Percentiles rank a stretch among this genome's conserved stretches.
phyloP scores from a whole-genome alignment of 1,140 invertebrate genomes.

The Schmidtea mediterranea region DNA sequence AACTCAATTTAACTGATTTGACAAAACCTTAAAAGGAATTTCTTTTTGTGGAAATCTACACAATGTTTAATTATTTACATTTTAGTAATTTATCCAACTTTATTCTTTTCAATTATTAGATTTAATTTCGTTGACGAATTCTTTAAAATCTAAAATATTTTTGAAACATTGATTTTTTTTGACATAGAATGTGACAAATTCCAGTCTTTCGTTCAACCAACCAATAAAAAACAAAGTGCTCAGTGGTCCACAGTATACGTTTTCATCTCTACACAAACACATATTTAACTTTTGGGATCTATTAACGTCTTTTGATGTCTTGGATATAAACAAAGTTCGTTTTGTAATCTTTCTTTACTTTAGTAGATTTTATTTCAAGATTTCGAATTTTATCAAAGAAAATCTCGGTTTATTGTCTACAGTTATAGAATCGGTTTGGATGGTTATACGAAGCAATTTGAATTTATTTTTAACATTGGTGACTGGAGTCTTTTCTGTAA shows the following conservation, averaged over 20 bases:
- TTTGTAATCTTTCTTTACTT: too few species aligned
- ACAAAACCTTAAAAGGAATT: too few species aligned
- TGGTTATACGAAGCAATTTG: slow-evolving; percentile 64
- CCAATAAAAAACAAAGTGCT: slow-evolving; percentile 28
- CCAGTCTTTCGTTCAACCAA: slow-evolving; percentile 38
- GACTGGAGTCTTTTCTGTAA: slow-evolving; percentile 51
- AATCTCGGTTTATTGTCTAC: slow-evolving; percentile 17
- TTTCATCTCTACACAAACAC: neutral
- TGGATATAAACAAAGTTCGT: too few species aligned
- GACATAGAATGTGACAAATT: slow-evolving; percentile 13
- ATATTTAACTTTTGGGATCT: neutral
- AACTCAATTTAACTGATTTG: too few species aligned
- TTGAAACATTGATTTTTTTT: too few species aligned
- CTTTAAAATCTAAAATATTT: too few species aligned
- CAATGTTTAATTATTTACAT: too few species aligned
- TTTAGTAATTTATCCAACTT: too few species aligned
- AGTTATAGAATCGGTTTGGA: slow-evolving; percentile 58
- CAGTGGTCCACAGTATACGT: slow-evolving; percentile 49
- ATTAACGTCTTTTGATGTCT: too few species aligned
- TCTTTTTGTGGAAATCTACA: too few species aligned
- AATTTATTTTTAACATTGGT: slow-evolving; percentile 57
- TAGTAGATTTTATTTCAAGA: neutral
- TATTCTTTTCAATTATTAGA: too few species aligned
- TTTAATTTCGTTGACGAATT: too few species aligned
- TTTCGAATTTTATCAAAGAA: neutral